A percentile compares a stretch with the other conserved stretches of the same genome.
These are phyloP conservation scores for Leptonema lineaticorne DNA, from an alignment of 1,140 invertebrate species.

Conservation along the genomic window DNA sequence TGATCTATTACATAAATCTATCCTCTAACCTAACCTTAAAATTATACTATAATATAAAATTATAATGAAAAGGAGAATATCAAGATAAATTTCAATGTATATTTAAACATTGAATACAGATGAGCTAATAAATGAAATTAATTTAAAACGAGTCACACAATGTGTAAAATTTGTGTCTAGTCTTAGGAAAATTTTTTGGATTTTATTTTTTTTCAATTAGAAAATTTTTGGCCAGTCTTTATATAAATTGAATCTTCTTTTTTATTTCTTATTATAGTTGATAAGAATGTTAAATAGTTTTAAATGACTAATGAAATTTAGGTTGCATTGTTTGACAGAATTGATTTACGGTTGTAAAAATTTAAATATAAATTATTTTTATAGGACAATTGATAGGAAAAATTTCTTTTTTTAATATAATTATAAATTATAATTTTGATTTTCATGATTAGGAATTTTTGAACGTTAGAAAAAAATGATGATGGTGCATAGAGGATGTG, in stretches of 20 bases:
- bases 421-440: not conserved
- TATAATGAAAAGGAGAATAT: too few relatives aligned
- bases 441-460: not conserved
- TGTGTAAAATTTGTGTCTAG: conserved; percentile 1
- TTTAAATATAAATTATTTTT: too few relatives aligned
- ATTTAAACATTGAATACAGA: too few relatives aligned
- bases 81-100: too few relatives aligned
- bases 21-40: too few relatives aligned
- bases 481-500: conserved; percentile 5
- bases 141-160: too few relatives aligned
- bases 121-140: too few relatives aligned
- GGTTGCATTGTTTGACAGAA: not conserved
- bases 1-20: too few relatives aligned
- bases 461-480: not conserved
- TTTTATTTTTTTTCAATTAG: conserved; percentile 3
- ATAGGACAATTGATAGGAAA: not conserved
- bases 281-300: conserved; percentile 13
- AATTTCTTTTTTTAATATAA: not conserved
- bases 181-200: conserved; percentile 6
- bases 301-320: not conserved
- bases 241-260: not conserved
- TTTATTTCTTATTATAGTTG: conserved; percentile 6
- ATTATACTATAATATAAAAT: too few relatives aligned
- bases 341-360: too few relatives aligned
- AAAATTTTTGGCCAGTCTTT: conserved; percentile 25